Evolutionary conservation across 2,797 vertebrate genomes (phyloP).

Genomic region (Pelobates cultripes): DNA sequence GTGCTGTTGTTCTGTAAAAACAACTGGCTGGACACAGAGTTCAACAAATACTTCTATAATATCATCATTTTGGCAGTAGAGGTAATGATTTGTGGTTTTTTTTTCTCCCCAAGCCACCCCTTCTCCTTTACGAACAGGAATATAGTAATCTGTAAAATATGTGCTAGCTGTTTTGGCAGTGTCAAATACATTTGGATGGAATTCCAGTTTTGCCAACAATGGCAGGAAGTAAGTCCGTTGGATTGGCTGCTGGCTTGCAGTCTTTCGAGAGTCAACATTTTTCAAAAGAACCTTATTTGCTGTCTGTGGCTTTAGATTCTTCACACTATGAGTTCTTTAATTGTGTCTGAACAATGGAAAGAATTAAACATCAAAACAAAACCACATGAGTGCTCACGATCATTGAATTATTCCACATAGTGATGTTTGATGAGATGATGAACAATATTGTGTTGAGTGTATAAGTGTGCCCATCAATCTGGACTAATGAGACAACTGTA

Average conservation of each 20-base stretch:
- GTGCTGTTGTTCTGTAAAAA: slow-evolving; percentile 36
- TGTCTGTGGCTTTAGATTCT: slow-evolving; percentile 53
- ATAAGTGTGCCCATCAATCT: no score
- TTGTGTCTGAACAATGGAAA: slow-evolving; percentile 57
- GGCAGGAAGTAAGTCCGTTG: slow-evolving; percentile 70
- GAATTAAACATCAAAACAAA: slow-evolving; percentile 51
- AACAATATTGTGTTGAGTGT: no score
- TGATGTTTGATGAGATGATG: no score
- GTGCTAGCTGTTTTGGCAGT: slow-evolving; percentile 64
- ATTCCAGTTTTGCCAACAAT: slow-evolving; percentile 74
- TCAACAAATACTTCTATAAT: not conserved
- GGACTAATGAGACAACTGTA: no score
- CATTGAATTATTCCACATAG: no score
- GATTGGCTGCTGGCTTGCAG: slow-evolving; percentile 52
- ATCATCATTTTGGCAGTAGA: not conserved
- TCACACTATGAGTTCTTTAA: slow-evolving; percentile 60
- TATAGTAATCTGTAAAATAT: slow-evolving; percentile 72
- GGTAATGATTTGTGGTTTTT: slow-evolving; percentile 44
- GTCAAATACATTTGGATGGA: slow-evolving; percentile 77
- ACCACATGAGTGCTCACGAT: slow-evolving; percentile 53
- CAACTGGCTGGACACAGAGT: not conserved
- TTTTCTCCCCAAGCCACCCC: slow-evolving; percentile 41
- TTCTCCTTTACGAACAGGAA: slow-evolving; percentile 64
- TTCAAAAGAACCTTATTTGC: slow-evolving; percentile 60
- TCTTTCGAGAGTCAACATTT: slow-evolving; percentile 54